Conservation (phyloP, 2,888 invertebrate species). For the Laspeyria flexula region DNA sequence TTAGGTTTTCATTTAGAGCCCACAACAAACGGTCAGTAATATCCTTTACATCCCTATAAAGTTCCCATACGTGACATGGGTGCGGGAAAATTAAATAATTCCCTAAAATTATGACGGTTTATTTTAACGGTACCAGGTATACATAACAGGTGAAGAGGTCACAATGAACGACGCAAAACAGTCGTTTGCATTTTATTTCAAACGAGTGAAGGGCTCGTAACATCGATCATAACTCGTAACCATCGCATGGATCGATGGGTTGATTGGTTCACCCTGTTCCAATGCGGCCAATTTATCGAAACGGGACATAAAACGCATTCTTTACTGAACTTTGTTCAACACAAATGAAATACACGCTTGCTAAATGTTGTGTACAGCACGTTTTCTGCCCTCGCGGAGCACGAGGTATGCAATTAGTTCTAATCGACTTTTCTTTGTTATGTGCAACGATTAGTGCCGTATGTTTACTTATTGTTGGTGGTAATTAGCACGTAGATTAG, state of each 20-base stretch:
- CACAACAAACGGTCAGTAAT: neutral
- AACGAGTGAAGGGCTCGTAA: constrained; percentile 5
- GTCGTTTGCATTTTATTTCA: constrained; percentile 9
- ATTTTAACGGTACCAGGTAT: neutral
- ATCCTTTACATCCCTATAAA: no score
- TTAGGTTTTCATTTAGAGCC: neutral
- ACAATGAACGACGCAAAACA: neutral
- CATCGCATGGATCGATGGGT: constrained; percentile 17
- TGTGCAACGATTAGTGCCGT: neutral
- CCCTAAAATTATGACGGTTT: neutral
- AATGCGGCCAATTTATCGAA: constrained; percentile 11
- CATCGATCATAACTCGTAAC: constrained; percentile 28
- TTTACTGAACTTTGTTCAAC: constrained; percentile 11
- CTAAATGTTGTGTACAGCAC: constrained; percentile 20
- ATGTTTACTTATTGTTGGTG: neutral
- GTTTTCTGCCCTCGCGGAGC: constrained; percentile 13
- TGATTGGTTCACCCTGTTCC: constrained; percentile 13
- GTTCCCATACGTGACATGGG: neutral
- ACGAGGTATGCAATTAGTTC: constrained; percentile 10
- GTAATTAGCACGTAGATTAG: neutral
- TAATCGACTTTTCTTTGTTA: constrained; percentile 1
- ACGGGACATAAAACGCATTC: constrained; percentile 19
- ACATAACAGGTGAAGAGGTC: neutral
- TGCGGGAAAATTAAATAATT: neutral
- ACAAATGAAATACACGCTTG: constrained; percentile 10